phyloP scores from a whole-genome alignment of 2,888 invertebrate species.

The Platycheirus rosarum region DNA sequence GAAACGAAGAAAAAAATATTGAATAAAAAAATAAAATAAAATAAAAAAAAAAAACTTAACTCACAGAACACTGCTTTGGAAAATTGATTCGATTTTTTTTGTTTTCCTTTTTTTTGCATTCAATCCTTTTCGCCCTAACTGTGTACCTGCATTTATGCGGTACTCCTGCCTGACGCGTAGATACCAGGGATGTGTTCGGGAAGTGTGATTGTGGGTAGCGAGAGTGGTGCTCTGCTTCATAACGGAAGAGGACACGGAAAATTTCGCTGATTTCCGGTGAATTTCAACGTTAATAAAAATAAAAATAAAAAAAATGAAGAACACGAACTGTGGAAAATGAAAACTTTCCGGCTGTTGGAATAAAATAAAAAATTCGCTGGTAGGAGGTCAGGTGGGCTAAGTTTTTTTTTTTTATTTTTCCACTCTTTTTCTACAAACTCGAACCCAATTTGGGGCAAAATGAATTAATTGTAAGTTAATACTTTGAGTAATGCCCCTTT shows the following conservation, averaged over 20 bases:
- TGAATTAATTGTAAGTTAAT: conserved; percentile 73
- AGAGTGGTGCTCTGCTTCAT: conserved; percentile 6
- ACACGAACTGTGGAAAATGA: conserved; percentile 34
- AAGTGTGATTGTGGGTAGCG: conserved; percentile 36
- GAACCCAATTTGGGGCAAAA: conserved; percentile 59
- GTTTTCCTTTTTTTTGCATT: no score
- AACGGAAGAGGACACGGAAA: conserved; percentile 25
- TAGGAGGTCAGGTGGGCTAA: conserved; percentile 4
- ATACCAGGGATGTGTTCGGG: conserved; percentile 29
- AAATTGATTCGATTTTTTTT: conserved; percentile 36
- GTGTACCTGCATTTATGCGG: conserved; percentile 41
- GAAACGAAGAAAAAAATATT: conserved; percentile 3
- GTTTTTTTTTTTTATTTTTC: conserved; percentile 13
- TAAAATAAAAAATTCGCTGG: not conserved
- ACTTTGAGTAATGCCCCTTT: conserved; percentile 70
- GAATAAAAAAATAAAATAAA: conserved; percentile 15
- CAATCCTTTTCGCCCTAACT: not conserved
- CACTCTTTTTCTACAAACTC: conserved; percentile 16
- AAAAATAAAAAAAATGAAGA: not conserved
- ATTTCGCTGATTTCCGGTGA: conserved; percentile 63
- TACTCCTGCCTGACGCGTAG: conserved; percentile 1
- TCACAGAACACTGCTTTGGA: conserved; percentile 12
- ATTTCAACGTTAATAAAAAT: conserved; percentile 19
- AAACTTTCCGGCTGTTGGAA: conserved; percentile 27
- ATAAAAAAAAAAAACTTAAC: conserved; percentile 11